These are phyloP conservation scores for Phymorhynchus buccinoides DNA, from an alignment of 1,140 invertebrate genomes.

Conservation along the genomic window DNA sequence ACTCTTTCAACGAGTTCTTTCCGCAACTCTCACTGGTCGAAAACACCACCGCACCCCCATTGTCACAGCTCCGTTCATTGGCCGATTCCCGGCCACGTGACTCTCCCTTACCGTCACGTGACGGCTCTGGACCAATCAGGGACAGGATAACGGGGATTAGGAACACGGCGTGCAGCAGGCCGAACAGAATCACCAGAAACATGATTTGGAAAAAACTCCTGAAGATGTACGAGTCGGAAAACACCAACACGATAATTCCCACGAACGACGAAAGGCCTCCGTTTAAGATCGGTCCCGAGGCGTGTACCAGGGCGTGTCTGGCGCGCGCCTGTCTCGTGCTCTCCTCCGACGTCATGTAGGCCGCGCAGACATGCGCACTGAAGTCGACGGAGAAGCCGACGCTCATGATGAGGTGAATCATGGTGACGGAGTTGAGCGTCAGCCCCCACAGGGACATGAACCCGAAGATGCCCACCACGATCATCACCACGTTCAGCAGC, in stretches of 20 bases:
- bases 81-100: not conserved
- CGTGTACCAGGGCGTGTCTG: conserved; percentile 86
- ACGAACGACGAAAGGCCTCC: conserved; percentile 94
- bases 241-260: conserved; percentile 87
- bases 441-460: conserved; percentile 97
- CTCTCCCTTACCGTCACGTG: not conserved
- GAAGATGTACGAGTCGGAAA: conserved; percentile 96
- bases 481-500: conserved; percentile 94
- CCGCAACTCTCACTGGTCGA: not conserved
- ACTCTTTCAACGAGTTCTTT: not conserved
- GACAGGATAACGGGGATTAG: conserved; percentile 93
- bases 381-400: conserved; percentile 98
- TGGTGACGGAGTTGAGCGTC: conserved; percentile 96
- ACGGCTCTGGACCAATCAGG: conserved; percentile 59
- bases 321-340: conserved; percentile 79
- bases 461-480: conserved; percentile 94
- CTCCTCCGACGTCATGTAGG: conserved; percentile 86
- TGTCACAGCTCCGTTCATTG: not conserved
- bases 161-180: conserved; percentile 93
- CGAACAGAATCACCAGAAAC: conserved; percentile 95
- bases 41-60: not conserved
- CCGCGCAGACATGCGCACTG: conserved; percentile 97
- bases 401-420: conserved; percentile 99
- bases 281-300: conserved; percentile 95
- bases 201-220: conserved; percentile 98